A percentile compares a stretch with the other conserved stretches of the same genome.
phyloP scores from a whole-genome alignment of 2,113 vertebrate species.

The Corythornis madagascariensis region DNA sequence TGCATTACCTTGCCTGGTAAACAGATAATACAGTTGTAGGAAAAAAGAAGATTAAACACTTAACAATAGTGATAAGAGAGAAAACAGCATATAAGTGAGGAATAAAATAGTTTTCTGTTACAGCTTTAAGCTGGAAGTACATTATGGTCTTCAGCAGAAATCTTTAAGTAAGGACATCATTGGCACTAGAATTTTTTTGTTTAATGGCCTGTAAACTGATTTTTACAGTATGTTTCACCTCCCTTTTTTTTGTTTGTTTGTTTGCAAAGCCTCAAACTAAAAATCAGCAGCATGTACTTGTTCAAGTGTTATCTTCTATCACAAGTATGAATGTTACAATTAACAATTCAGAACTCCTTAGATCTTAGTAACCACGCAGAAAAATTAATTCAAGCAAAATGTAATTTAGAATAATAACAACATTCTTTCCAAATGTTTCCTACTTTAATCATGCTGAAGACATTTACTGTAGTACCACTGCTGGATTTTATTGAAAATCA shows the following conservation, averaged over 20 bases:
- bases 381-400: slow-evolving; percentile 76
- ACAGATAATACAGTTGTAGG: background rate
- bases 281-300: background rate
- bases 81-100: background rate
- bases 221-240: background rate
- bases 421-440: slow-evolving; percentile 69
- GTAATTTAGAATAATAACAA: slow-evolving; percentile 80
- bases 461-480: slow-evolving; percentile 68
- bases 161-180: slow-evolving; percentile 12
- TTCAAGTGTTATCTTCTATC: slow-evolving; percentile 53
- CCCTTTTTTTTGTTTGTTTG: background rate
- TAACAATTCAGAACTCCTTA: slow-evolving; percentile 68
- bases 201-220: background rate
- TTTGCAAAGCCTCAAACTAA: slow-evolving; percentile 25
- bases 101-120: background rate
- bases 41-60: background rate
- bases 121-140: background rate
- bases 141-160: background rate
- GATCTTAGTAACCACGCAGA: slow-evolving; percentile 65
- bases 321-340: slow-evolving; percentile 60
- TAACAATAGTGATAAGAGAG: background rate
- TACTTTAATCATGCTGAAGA: slow-evolving; percentile 64
- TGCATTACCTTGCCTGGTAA: background rate
- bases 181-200: background rate
- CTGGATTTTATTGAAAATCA: slow-evolving; percentile 65